Percentiles rank a stretch among this genome's conserved stretches.
phyloP scores from a whole-genome alignment of 2,113 vertebrate genomes.

The Nothoprocta perdicaria region DNA sequence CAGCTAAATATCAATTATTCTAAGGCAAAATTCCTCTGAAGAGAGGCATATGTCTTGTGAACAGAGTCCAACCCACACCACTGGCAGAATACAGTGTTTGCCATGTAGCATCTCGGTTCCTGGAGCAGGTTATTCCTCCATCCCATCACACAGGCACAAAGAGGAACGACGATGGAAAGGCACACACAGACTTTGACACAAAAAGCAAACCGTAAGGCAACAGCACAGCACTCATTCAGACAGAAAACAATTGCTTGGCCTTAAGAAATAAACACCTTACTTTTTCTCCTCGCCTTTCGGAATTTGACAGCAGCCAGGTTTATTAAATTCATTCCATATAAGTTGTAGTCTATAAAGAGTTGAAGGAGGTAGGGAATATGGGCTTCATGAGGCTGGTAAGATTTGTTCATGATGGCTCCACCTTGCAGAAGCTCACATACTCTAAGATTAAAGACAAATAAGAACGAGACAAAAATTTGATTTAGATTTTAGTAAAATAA shows the following conservation, averaged over 20 bases:
- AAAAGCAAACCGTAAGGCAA: not conserved
- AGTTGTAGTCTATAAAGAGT: slow-evolving; percentile 98
- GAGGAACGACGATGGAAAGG: not conserved
- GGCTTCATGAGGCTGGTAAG: slow-evolving; percentile 95
- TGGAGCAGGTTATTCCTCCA: not conserved
- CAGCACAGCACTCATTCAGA: not conserved
- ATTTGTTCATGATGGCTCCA: slow-evolving; percentile 98
- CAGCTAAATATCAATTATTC: not conserved
- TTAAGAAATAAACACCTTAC: slow-evolving; percentile 78
- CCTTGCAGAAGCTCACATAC: slow-evolving; percentile 97
- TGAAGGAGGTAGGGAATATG: slow-evolving; percentile 98
- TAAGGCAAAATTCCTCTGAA: not conserved
- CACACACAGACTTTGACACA: not conserved
- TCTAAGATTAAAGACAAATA: slow-evolving; percentile 76
- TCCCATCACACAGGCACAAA: not conserved
- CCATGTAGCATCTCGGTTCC: not conserved
- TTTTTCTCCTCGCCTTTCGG: slow-evolving; percentile 84
- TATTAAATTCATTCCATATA: slow-evolving; percentile 98
- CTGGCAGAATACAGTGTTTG: not conserved
- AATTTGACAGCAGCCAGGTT: slow-evolving; percentile 94
- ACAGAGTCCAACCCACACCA: not conserved
- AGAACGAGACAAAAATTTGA: not conserved
- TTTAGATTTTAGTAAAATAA: not conserved
- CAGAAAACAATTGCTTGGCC: not conserved
- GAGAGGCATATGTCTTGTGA: not conserved